Evolutionary conservation across 1,140 invertebrate genomes (phyloP).

Genomic region (Ceratina australensis): DNA sequence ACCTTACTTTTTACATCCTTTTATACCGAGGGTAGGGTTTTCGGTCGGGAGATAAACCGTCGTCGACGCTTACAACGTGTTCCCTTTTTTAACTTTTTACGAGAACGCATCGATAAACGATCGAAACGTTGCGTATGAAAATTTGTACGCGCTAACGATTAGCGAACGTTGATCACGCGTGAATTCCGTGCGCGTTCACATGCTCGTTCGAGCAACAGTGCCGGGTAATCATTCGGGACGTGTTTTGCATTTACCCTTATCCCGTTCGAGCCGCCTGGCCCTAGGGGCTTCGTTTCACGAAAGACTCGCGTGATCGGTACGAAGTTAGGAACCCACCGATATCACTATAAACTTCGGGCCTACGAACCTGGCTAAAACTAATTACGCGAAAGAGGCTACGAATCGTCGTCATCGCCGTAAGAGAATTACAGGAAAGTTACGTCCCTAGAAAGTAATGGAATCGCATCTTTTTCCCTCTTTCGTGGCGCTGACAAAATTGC

Average conservation of each 20-base stretch:
- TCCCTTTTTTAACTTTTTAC: neutral
- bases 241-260: slow-evolving; percentile 1
- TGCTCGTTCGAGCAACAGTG: neutral
- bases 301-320: neutral
- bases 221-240: neutral
- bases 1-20: slow-evolving; percentile 18
- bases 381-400: slow-evolving; percentile 45
- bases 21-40: neutral
- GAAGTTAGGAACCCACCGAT: slow-evolving; percentile 4
- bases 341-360: slow-evolving; percentile 30
- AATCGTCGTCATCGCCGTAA: slow-evolving; percentile 44
- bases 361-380: slow-evolving; percentile 43
- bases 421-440: slow-evolving; percentile 49
- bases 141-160: neutral
- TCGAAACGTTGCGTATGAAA: neutral
- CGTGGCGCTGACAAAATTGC: slow-evolving; percentile 32
- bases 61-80: neutral
- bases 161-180: neutral
- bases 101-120: neutral
- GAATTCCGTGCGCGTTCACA: neutral
- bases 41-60: neutral
- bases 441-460: slow-evolving; percentile 37
- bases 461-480: slow-evolving; percentile 17
- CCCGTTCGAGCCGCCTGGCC: neutral
- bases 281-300: neutral